Evolutionary conservation across 2,113 vertebrate species (phyloP), one percentile per base, ranked within the genome.

Genomic region (Cranoglanis bouderius): DNA sequence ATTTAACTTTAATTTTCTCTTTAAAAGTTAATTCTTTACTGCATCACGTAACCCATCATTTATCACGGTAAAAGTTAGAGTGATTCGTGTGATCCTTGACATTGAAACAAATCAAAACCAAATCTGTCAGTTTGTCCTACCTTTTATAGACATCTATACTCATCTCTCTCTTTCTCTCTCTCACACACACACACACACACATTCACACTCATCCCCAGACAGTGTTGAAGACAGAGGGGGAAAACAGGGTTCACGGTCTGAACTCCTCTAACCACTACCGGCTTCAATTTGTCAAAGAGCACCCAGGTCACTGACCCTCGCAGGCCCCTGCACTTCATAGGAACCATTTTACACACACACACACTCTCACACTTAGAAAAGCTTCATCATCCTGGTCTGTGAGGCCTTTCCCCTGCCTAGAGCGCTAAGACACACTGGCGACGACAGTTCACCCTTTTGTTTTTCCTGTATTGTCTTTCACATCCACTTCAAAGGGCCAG

Each of bases 261-360:
- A 84, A 84, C 81, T 84, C 84, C 80, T 59, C 55, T 91, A 84
- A 91, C 53, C 63, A 89, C 85, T 87, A 86, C 82, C 59, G 63
- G 84, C 78, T 82, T 90, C 85, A 92, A 90, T 92, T 92, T 89
- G 91, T 92, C 86, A 91, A 89, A 88, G 80, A 85, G 87, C 88
- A 87, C 80, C 82, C 74, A 55, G 78, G 70, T 87, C 85, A n/a
- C 29, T 90, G 86, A 91, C 90, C 90, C 88, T 74, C 55, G 16
- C 2, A 86, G 82, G 40, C 89, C 84, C 81, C 46, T 61, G 21
- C 59, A 1, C 65, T 61, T 86, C 63, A 75, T 53, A 91, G 85
- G 86, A 90, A 88, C 70, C 21, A 3, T 61, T 84, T 78, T 80
- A 32, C 85, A 72, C 24, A 16, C 40, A n/a, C 83, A 59, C 21